Evolutionary conservation across 2,113 vertebrate genomes (phyloP), one percentile per base, ranked within the genome.

Genomic region (Prochilodus magdalenae): DNA sequence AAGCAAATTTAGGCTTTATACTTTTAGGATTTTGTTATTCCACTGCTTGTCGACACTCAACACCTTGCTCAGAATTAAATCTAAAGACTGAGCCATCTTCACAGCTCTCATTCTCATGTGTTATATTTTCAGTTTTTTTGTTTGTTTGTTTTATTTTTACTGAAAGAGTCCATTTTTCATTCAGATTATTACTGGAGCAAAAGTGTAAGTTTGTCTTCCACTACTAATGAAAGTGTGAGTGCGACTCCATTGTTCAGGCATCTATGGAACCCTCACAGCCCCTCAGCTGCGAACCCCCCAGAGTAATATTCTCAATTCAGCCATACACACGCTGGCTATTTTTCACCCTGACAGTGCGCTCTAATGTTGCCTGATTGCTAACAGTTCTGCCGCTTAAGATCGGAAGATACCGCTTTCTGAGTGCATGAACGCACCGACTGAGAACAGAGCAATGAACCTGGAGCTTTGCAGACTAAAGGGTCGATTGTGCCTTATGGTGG

Each of bases 331-430:
- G 15, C 76, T 70, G 77, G 53, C 78, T 71, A 85, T 87, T 78
- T 80, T 85, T 82, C 83, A 83, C 74, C 53, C 36, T 80, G 80
- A 83, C 86, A 80, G 30, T 60, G 40, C 20, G 22, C 71, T 70
- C 51, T 63, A 26, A 67, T 69, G 29, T 69, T 24, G 69, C 44
- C 55, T 76, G 73, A 60, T 77, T 73, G 65, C 78, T 73, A 76
- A 30, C 40, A 72, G 44, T 71, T 74, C 73, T 77, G 55, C 71
- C 57, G 62, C 30, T 18, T 12, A 24, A 55, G 77, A 86, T 69
- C 57, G 55, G 16, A 69, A 84, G 72, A 60, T 76, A 66, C 27
- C 71, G 75, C 40, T 73, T 26, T 22, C 73, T 62, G 26, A 27
- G 40, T 29, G 44, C 4, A 63, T 59, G 60, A 62, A 62, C 12